Evolutionary conservation across 2,113 vertebrate species (phyloP).

Genomic region (Albula goreensis): DNA sequence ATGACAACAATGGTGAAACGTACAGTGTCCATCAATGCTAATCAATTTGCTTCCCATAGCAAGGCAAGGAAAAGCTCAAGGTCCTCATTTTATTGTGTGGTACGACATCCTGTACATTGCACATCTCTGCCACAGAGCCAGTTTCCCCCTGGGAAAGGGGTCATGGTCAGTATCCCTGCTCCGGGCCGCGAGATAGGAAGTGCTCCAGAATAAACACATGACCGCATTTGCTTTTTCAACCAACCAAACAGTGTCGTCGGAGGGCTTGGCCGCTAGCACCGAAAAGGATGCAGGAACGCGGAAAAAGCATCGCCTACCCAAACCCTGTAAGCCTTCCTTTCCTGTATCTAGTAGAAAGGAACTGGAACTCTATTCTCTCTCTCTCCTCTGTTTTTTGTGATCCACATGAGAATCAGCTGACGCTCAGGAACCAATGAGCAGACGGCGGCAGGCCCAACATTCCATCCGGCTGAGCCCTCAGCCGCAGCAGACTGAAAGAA

Average conservation of each 20-base stretch:
- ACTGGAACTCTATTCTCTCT: neutral
- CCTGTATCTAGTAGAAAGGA: slow-evolving; percentile 14
- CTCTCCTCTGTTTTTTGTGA: neutral
- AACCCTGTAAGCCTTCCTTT: slow-evolving; percentile 20
- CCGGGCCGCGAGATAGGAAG: neutral
- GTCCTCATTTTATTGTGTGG: neutral
- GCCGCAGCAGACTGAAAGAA: slow-evolving; percentile 2
- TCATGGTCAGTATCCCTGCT: neutral
- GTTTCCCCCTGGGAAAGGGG: neutral
- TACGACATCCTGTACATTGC: neutral
- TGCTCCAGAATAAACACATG: neutral
- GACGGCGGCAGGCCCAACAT: slow-evolving; percentile 20
- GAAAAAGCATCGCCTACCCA: slow-evolving; percentile 26
- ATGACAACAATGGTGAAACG: neutral
- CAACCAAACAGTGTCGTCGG: neutral
- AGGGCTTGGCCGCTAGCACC: neutral
- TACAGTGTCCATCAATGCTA: neutral
- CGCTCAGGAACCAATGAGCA: slow-evolving; percentile 24
- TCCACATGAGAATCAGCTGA: slow-evolving; percentile 30
- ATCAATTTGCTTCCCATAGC: neutral
- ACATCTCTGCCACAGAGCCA: neutral
- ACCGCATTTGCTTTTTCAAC: neutral
- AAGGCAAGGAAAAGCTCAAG: neutral
- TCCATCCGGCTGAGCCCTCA: slow-evolving; percentile 8
- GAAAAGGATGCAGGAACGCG: neutral